These are phyloP conservation scores for Colaptes auratus DNA, from an alignment of 2,113 vertebrate genomes.

Conservation along the genomic window DNA sequence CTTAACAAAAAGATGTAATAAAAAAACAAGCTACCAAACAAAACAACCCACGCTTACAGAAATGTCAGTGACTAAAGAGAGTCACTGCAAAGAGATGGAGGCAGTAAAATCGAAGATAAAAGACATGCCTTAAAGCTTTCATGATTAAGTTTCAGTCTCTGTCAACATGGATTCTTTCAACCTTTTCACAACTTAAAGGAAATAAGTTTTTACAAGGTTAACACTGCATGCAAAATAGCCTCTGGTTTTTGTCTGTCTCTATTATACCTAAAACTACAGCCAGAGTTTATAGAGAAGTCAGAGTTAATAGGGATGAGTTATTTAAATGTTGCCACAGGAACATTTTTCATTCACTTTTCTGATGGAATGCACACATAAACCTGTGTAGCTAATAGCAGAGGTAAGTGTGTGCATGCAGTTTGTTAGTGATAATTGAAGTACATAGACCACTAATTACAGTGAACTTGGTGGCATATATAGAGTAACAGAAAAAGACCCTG, in stretches of 20 bases:
- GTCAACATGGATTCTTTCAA: background rate
- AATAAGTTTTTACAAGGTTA: background rate
- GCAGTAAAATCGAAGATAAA: background rate
- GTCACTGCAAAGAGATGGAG: background rate
- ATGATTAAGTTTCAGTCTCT: background rate
- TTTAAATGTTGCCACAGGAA: too few relatives aligned
- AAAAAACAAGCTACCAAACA: background rate
- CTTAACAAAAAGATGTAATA: background rate
- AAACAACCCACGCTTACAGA: background rate
- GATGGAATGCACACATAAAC: too few relatives aligned
- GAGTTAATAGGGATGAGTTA: too few relatives aligned
- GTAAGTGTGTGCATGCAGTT: too few relatives aligned
- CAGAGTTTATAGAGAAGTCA: background rate
- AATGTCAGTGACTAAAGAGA: background rate
- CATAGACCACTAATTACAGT: too few relatives aligned
- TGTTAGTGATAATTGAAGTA: too few relatives aligned
- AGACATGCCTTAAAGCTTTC: background rate
- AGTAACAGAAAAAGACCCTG: too few relatives aligned
- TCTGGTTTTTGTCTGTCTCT: background rate
- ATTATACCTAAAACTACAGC: background rate
- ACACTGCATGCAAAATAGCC: background rate
- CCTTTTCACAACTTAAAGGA: background rate
- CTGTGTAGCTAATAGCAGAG: too few relatives aligned
- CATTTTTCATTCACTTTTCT: too few relatives aligned
- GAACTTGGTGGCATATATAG: too few relatives aligned